These are phyloP conservation scores for Chrysemys picta DNA, from an alignment of 2,113 vertebrate species.

Conservation along the genomic window DNA sequence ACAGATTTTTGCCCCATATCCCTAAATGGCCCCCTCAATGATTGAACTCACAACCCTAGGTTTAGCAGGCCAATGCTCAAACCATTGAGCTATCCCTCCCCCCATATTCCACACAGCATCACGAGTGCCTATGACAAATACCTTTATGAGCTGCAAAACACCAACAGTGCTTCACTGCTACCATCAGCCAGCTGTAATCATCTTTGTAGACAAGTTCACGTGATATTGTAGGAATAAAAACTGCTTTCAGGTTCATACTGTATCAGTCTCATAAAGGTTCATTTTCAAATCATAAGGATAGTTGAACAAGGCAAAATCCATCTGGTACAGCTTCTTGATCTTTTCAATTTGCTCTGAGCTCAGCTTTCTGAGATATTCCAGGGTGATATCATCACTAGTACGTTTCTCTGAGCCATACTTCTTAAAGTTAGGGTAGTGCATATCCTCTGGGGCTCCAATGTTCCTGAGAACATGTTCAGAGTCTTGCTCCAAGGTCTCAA, in stretches of 20 bases:
- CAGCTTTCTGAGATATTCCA: conserved; percentile 58
- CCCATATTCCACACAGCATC: too few relatives aligned
- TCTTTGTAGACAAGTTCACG: background rate
- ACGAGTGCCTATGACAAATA: too few relatives aligned
- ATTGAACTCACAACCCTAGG: too few relatives aligned
- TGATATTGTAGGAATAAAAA: background rate
- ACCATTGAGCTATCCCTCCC: too few relatives aligned
- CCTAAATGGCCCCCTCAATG: too few relatives aligned
- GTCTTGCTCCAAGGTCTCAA: conserved; percentile 68
- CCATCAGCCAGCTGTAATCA: background rate
- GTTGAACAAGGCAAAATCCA: conserved; percentile 72
- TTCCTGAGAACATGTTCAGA: conserved; percentile 53
- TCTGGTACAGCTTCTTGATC: conserved; percentile 51
- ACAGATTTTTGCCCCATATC: too few relatives aligned
- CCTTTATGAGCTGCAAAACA: background rate
- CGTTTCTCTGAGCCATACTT: conserved; percentile 54
- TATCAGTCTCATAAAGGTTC: conserved; percentile 5
- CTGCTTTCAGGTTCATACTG: background rate
- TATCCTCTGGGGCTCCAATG: conserved; percentile 49
- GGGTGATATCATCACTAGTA: conserved; percentile 61
- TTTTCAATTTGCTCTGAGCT: conserved; percentile 53
- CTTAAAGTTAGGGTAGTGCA: conserved; percentile 62
- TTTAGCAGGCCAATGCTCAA: too few relatives aligned
- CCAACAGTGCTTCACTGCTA: too few relatives aligned
- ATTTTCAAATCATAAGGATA: conserved; percentile 48